These are phyloP conservation scores for Psilanteris sp. DNA, from an alignment of 1,140 invertebrate species.

Conservation along the genomic window DNA sequence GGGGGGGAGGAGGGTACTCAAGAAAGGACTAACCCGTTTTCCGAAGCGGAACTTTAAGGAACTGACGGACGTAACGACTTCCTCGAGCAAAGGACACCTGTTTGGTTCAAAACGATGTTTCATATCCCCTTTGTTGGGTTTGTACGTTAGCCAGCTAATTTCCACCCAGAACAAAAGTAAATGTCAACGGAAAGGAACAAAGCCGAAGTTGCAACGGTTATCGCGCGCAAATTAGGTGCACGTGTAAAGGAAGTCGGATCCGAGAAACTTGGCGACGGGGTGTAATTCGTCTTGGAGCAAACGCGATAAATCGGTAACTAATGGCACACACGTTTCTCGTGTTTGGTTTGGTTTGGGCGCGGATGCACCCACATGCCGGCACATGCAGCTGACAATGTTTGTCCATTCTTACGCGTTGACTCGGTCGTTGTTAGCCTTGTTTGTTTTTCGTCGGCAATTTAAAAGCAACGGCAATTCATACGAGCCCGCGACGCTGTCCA, in stretches of 20 bases:
- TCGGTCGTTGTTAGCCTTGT: background rate
- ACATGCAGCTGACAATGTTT: conserved; percentile 2
- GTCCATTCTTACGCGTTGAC: conserved; percentile 9
- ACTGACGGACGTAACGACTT: conserved; percentile 30
- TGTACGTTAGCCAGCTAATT: conserved; percentile 35
- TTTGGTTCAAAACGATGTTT: conserved; percentile 17
- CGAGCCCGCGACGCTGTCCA: background rate
- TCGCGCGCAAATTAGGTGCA: conserved; percentile 38
- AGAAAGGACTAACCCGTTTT: conserved; percentile 11
- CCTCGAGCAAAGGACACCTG: conserved; percentile 39
- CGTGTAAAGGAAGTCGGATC: conserved; percentile 33
- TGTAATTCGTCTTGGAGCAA: background rate
- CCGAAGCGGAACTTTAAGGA: conserved; percentile 5
- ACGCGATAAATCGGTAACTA: conserved; percentile 18
- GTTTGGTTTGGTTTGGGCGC: background rate
- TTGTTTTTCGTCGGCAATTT: conserved; percentile 6
- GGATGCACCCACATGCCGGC: conserved; percentile 6
- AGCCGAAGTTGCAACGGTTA: conserved; percentile 22
- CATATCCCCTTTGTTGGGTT: conserved; percentile 11
- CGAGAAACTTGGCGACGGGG: background rate
- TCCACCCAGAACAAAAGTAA: conserved; percentile 15
- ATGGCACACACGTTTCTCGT: conserved; percentile 4
- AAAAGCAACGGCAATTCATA: conserved; percentile 16
- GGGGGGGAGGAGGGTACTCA: too few relatives aligned
- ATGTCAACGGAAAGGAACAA: background rate